Evolutionary conservation across 1,140 invertebrate genomes (phyloP), one percentile per base, ranked within the genome.

Genomic region (Bombus pascuorum): DNA sequence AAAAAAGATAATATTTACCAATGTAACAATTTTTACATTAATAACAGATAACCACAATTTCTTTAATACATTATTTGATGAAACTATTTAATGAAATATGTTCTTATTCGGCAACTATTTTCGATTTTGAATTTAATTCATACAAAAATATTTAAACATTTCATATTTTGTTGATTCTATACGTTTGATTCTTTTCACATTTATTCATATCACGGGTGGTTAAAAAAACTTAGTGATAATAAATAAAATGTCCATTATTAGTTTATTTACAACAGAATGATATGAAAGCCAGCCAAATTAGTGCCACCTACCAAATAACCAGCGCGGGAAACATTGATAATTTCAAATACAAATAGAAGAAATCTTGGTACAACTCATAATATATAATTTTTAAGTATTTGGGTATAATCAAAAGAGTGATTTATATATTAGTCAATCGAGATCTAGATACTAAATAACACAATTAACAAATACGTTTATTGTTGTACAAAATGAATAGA

Each of bases 71-170:
- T 70, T 32, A 13, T 70, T 70, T 25, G n/a, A 47, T 71, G 44
- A 47, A 59, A 22, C 57, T 25, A 34, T 25, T 44, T 34, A 72
- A n/a, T 4, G 1, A n/a, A 47, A 72, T n/a, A 37, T 72, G n/a
- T 62, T 70, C 39, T 44, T 70, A 84, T 66, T 32, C 59, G 32
- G 0, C 8, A 62, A 13, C 32, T 42, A 12, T 18, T 62, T 62
- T 39, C 1, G 32, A n/a, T 13, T 79, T 37, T 39, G 12, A 32
- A 53, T 72, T 79, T 62, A 72, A 22, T 79, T 25, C 25, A 42
- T 73, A 65, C 68, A 68, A 76, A 74, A 79, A 59, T 42, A 32
- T 44, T 71, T 79, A 42, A 83, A 44, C 28, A 68, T 44, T 28
- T 4, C 12, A 2, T 47, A 18, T 59, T 57, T 32, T 15, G 47